Evolutionary conservation across 2,797 vertebrate genomes (phyloP), one percentile per base, ranked within the genome.

Genomic region (Siniperca undulata): DNA sequence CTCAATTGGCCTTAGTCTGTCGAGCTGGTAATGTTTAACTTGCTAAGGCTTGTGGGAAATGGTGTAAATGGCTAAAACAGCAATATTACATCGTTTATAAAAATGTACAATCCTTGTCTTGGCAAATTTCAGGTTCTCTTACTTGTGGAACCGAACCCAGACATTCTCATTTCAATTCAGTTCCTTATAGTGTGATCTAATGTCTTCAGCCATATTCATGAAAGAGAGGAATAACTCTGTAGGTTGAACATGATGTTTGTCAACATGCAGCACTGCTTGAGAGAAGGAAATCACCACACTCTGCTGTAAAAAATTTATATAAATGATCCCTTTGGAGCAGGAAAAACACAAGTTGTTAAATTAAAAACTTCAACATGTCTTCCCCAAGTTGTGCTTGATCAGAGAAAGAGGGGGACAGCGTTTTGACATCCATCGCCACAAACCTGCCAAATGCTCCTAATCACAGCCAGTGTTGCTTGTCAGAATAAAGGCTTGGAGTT

Each of bases 331-430:
- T 81, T 62, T 69, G 68, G 56, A 74, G 44, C 50, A 86, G 85
- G 78, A 70, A 89, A 83, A 89, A 87, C 52, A 84, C 56, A 84
- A 70, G 71, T 81, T 82, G 77, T 71, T 83, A 65, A 90, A 87
- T 82, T 72, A 82, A 74, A 85, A 79, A 82, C 62, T 40, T 80
- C 69, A 16, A 50, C 69, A 55, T 62, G 70, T 80, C 75, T 64
- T 73, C 60, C 52, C 5, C 16, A 64, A 74, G 62, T 69, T 74
- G 59, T 40, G 67, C 38, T 90, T 70, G 53, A 91, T 86, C 82
- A 77, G 66, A 77, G 67, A 75, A 52, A 50, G 48, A 53, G 30
- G 46, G 74, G 62, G 88, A 77, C 44, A 73, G 60, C 24, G 7
- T 73, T 84, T 20, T 83, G 83, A 87, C 80, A 89, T 76, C 68